Evolutionary conservation across 2,797 vertebrate species (phyloP).

Genomic region (Xerus rutilus): DNA sequence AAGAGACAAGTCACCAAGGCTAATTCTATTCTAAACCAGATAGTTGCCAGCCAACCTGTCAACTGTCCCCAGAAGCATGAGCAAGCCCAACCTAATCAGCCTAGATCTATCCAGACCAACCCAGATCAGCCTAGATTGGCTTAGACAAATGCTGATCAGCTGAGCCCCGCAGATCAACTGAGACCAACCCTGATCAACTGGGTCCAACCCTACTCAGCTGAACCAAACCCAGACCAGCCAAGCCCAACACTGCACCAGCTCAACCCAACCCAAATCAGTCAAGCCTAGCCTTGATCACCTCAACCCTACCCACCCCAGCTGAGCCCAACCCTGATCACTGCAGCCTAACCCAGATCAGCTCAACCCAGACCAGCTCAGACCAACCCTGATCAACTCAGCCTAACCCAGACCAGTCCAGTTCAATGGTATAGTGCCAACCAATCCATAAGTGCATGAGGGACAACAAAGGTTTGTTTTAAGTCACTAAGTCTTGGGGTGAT

Average conservation of each 20-base stretch:
- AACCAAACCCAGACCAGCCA: too few relatives aligned
- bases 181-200: too few relatives aligned
- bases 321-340: too few relatives aligned
- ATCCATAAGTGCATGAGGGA: rapidly evolving
- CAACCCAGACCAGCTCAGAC: neutral
- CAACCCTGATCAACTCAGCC: neutral
- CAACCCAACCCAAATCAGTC: neutral
- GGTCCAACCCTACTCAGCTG: too few relatives aligned
- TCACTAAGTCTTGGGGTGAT: neutral
- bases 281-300: neutral
- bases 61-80: neutral
- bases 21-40: neutral
- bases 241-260: neutral
- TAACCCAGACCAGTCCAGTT: neutral
- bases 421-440: neutral
- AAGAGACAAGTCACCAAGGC: neutral
- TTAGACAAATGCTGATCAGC: neutral
- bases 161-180: neutral
- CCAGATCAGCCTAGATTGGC: neutral
- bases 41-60: neutral
- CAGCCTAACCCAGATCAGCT: too few relatives aligned
- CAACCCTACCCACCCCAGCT: neutral
- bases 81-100: neutral
- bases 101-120: neutral
- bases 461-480: neutral